Percentiles rank a stretch among this genome's conserved stretches.
Evolutionary conservation across 30 jellyfish, hydroid and myxozoan species (phyloP).

Genomic region (Chrysaora quinquecirrha): DNA sequence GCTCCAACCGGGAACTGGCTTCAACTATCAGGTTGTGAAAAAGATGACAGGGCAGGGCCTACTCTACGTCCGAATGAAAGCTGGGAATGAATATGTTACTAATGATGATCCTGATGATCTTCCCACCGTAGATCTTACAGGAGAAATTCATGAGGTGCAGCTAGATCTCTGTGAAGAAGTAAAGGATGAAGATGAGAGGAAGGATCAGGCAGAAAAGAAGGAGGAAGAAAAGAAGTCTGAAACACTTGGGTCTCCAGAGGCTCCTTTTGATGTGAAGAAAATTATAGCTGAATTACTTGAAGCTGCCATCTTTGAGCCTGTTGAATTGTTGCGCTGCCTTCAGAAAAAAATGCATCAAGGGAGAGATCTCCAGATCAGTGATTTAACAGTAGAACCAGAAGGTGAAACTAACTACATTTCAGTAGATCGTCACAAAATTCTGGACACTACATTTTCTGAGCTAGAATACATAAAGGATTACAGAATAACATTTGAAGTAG

Average conservation of each 20-base stretch:
- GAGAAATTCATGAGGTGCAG: background rate
- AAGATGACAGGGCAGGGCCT: slow-evolving; percentile 47
- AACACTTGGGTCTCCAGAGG: background rate
- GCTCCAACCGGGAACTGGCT: slow-evolving; percentile 33
- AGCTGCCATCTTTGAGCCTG: slow-evolving; percentile 20
- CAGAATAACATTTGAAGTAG: slow-evolving; percentile 51
- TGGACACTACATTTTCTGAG: slow-evolving; percentile 52
- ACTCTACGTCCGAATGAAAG: slow-evolving; percentile 20
- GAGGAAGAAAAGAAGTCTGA: background rate
- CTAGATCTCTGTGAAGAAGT: background rate
- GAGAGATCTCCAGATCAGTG: slow-evolving; percentile 33
- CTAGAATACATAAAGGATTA: slow-evolving; percentile 26
- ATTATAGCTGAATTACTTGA: background rate
- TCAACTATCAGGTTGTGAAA: slow-evolving; percentile 38
- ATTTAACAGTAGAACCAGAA: slow-evolving; percentile 1
- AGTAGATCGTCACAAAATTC: slow-evolving; percentile 39
- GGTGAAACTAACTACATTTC: slow-evolving; percentile 58
- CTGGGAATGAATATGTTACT: background rate
- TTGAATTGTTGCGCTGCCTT: slow-evolving; percentile 24
- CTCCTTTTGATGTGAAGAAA: background rate
- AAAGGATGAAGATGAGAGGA: background rate
- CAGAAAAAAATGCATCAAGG: slow-evolving; percentile 44
- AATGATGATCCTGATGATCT: slow-evolving; percentile 42
- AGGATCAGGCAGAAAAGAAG: background rate
- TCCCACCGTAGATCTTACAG: background rate